Conservation (phyloP, 2,797 vertebrate species). For the Naso thynnoides region DNA sequence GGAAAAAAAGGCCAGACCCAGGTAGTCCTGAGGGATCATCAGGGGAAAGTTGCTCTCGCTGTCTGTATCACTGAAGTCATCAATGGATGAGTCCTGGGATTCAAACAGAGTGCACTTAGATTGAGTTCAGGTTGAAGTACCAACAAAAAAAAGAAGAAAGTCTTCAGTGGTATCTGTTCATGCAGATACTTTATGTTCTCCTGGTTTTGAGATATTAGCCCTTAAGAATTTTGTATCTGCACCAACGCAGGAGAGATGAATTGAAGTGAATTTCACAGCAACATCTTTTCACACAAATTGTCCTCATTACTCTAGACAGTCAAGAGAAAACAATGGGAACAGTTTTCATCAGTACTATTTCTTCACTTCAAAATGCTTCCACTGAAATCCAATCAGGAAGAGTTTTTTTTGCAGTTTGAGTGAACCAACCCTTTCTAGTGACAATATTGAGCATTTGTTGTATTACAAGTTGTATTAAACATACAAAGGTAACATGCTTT, state of each 20-base stretch:
- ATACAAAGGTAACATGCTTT: not conserved
- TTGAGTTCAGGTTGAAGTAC: slow-evolving; percentile 16
- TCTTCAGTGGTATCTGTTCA: not conserved
- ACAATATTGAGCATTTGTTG: not conserved
- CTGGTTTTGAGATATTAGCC: not conserved
- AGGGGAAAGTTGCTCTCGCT: slow-evolving; percentile 88
- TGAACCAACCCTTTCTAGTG: not conserved
- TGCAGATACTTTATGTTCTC: not conserved
- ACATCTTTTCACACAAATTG: not conserved
- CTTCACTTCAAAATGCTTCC: not conserved
- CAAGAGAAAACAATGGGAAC: not conserved
- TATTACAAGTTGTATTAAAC: not conserved
- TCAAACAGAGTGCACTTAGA: slow-evolving; percentile 39
- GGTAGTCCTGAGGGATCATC: slow-evolving; percentile 90
- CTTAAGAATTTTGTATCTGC: not conserved
- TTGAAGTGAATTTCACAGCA: not conserved
- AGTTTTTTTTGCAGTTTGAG: not conserved
- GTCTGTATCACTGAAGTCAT: slow-evolving; percentile 88
- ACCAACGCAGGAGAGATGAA: not conserved
- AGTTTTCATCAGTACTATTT: not conserved
- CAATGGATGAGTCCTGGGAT: slow-evolving; percentile 87
- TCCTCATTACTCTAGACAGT: not conserved
- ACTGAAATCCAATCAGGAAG: not conserved
- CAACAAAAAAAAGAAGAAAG: not conserved
- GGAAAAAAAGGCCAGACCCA: slow-evolving; percentile 93